phyloP scores from a whole-genome alignment of 2,888 invertebrate species.

The Tubulanus polymorphus region DNA sequence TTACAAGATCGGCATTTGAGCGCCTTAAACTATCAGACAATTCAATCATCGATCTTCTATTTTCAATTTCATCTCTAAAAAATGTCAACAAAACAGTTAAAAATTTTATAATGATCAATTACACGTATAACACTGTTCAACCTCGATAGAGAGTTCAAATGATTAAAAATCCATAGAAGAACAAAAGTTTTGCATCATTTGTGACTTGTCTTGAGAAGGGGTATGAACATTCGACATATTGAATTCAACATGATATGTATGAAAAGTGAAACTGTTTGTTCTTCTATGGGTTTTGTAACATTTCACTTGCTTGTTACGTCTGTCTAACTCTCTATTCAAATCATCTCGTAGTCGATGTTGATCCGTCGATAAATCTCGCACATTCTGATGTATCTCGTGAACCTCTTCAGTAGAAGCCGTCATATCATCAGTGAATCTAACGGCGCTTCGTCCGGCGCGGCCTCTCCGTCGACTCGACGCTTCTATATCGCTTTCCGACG shows the following conservation, averaged over 20 bases:
- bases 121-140: no score
- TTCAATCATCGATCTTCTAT: slow-evolving; percentile 30
- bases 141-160: no score
- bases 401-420: slow-evolving; percentile 26
- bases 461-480: slow-evolving; percentile 25
- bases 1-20: slow-evolving; percentile 30
- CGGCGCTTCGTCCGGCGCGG: slow-evolving; percentile 29
- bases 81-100: no score
- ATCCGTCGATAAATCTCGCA: slow-evolving; percentile 44
- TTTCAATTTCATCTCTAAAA: slow-evolving; percentile 33
- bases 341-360: slow-evolving; percentile 42
- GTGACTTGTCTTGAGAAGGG: no score
- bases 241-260: no score
- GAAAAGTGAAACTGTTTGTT: no score
- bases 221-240: no score
- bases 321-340: slow-evolving; percentile 35
- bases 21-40: slow-evolving; percentile 29
- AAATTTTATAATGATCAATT: no score
- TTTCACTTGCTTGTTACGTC: slow-evolving; percentile 33
- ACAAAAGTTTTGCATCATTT: no score
- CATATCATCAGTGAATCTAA: slow-evolving; percentile 45
- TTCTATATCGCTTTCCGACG: no score
- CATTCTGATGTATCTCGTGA: slow-evolving; percentile 40
- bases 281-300: no score
- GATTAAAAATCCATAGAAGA: no score